A percentile compares a stretch with the other conserved stretches of the same genome.
phyloP scores from a whole-genome alignment of 2,113 vertebrate species.

The Tautogolabrus adspersus region DNA sequence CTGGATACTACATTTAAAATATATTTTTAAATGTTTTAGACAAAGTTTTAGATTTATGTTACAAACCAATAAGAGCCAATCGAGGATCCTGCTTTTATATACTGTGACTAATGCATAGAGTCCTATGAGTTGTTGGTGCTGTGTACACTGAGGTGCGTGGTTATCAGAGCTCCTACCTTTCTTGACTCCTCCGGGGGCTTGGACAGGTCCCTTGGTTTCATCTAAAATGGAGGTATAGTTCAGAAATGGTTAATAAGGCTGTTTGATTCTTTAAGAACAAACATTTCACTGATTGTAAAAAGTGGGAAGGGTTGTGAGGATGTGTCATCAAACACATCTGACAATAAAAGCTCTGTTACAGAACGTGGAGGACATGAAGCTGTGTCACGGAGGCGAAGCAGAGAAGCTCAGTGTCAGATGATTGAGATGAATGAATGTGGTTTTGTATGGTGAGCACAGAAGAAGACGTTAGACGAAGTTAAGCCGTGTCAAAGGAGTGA shows the following conservation, averaged over 20 bases:
- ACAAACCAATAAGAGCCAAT: no score
- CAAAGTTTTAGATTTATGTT: no score
- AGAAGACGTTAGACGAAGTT: not conserved
- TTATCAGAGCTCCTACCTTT: constrained; percentile 82
- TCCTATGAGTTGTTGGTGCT: not conserved
- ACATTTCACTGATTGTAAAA: not conserved
- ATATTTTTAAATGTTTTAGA: no score
- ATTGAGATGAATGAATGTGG: not conserved
- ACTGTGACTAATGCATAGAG: no score
- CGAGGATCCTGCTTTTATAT: no score
- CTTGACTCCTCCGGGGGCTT: constrained; percentile 89
- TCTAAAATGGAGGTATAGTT: constrained; percentile 77
- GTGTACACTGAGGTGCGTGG: not conserved
- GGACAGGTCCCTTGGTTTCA: constrained; percentile 85
- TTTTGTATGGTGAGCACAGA: not conserved
- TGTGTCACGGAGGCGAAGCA: not conserved
- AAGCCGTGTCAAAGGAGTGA: not conserved
- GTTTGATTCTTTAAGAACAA: not conserved
- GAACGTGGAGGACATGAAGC: constrained; percentile 1
- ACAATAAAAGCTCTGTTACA: not conserved
- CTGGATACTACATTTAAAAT: no score
- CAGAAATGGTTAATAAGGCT: constrained; percentile 43
- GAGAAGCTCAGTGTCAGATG: not conserved
- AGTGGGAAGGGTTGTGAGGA: not conserved
- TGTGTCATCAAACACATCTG: constrained; percentile 1